Evolutionary conservation across 2,888 invertebrate genomes (phyloP).

Genomic region (Mesochorus sp.): DNA sequence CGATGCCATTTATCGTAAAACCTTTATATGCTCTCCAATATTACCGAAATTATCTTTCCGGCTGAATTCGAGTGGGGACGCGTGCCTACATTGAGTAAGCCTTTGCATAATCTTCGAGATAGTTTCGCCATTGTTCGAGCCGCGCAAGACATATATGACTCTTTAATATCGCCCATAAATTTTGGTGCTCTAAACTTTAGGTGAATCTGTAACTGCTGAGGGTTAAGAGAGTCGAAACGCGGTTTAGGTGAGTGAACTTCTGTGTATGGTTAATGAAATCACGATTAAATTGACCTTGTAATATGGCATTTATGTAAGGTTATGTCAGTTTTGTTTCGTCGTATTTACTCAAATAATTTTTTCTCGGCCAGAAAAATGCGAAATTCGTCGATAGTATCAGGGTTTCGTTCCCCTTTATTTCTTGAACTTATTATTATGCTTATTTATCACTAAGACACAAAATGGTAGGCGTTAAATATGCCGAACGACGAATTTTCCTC

Average conservation of each 20-base stretch:
- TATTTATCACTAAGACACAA: neutral
- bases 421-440: no score
- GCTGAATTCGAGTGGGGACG: neutral
- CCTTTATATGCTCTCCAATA: no score
- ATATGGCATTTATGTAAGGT: neutral
- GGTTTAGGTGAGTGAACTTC: neutral
- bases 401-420: neutral
- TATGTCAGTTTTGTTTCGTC: no score
- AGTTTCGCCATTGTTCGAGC: conserved; percentile 37
- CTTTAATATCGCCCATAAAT: conserved; percentile 20
- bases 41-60: neutral
- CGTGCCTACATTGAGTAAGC: neutral
- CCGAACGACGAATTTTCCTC: conserved; percentile 10
- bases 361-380: no score
- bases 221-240: neutral
- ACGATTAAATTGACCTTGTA: conserved; percentile 14
- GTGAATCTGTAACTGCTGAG: neutral
- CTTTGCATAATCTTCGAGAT: conserved; percentile 29
- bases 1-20: neutral
- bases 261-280: conserved; percentile 12
- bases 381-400: neutral
- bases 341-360: no score
- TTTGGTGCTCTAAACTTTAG: neutral
- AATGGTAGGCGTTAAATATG: conserved; percentile 10
- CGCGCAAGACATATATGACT: conserved; percentile 29